Evolutionary conservation across 2,888 invertebrate species (phyloP), one percentile per base, ranked within the genome.

Genomic region (Cephus sareptanus): DNA sequence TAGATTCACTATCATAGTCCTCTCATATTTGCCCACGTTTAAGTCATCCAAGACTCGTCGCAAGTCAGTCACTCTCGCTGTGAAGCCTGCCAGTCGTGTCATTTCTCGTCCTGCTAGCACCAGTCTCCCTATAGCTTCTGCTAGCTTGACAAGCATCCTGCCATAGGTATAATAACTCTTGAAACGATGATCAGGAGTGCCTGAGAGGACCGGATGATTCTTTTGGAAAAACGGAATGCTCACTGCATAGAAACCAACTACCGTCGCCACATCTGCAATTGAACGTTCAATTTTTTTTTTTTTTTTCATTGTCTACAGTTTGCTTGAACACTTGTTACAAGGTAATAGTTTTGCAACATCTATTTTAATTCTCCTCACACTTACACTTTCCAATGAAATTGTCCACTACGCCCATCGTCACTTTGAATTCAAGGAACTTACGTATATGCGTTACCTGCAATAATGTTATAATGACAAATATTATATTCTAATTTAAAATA

Each of bases 321-420:
- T 56, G 11, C 15, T 11, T 70, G 15, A 1, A 15, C 70, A 40
- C 15, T 73, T 34, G 11, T 31, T 69, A n/a, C 68, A 9, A 75
- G 11, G 15, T 15, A 40, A 15, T 6, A 15, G 40, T 15, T 34
- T 35, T 15, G 33, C 77, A 15, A 15, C 75, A 13, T 34, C 40
- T 68, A 15, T 33, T 75, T 77, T 75, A 40, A 79, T 40, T 15
- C 40, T 15, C 2, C 15, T n/a, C 69, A 11, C 79, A 92, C 94
- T 93, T 93, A 97, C 97, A 99, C 94, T 99, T 99, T 73, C 98
- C 99, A 77, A 99, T 94, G 82, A 99, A 96, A 92, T 99, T 99
- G 92, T 99, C 99, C 33, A 98, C 92, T 88, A 98, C 95, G 76
- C 99, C 99, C 96, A 99, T 98, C 71, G 95, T 93, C 74, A 98